phyloP scores from a whole-genome alignment of 2,888 invertebrate genomes.

The Epinotia demarniana region DNA sequence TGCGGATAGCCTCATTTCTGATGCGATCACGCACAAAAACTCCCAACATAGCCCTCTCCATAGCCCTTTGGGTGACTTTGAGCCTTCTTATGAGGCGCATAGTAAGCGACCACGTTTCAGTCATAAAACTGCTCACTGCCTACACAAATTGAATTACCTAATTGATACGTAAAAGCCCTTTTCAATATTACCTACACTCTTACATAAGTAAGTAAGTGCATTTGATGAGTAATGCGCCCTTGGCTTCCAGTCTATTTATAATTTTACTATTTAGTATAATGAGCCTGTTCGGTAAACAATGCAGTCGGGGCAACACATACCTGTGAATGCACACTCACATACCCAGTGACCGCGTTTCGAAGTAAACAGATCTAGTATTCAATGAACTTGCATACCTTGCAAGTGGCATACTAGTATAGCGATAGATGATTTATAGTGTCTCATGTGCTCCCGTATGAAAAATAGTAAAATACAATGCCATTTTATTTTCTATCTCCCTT shows the following conservation, averaged over 20 bases:
- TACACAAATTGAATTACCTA: background rate
- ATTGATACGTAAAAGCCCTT: background rate
- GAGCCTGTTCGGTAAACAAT: slow-evolving; percentile 36
- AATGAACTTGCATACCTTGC: slow-evolving; percentile 13
- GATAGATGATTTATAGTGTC: background rate
- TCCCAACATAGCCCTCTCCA: too few species aligned
- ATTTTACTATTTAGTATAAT: slow-evolving; percentile 29
- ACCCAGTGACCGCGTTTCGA: slow-evolving; percentile 24
- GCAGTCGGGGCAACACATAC: slow-evolving; percentile 24
- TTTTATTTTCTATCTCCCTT: slow-evolving; percentile 13
- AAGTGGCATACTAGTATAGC: slow-evolving; percentile 4
- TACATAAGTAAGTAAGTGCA: slow-evolving; percentile 5
- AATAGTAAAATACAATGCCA: slow-evolving; percentile 14
- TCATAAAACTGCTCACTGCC: background rate
- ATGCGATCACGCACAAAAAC: too few species aligned
- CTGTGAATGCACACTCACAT: slow-evolving; percentile 14
- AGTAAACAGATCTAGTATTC: slow-evolving; percentile 35
- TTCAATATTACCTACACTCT: background rate
- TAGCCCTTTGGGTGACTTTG: too few species aligned
- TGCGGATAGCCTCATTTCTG: too few species aligned
- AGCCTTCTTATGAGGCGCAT: too few species aligned
- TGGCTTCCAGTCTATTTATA: slow-evolving; percentile 34
- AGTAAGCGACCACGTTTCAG: too few species aligned
- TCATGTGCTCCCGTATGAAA: slow-evolving; percentile 1
- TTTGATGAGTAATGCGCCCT: slow-evolving; percentile 27